Percentiles rank a stretch among this genome's conserved stretches.
Evolutionary conservation across 2,113 vertebrate species (phyloP).

Genomic region (Lepidothrix coronata): DNA sequence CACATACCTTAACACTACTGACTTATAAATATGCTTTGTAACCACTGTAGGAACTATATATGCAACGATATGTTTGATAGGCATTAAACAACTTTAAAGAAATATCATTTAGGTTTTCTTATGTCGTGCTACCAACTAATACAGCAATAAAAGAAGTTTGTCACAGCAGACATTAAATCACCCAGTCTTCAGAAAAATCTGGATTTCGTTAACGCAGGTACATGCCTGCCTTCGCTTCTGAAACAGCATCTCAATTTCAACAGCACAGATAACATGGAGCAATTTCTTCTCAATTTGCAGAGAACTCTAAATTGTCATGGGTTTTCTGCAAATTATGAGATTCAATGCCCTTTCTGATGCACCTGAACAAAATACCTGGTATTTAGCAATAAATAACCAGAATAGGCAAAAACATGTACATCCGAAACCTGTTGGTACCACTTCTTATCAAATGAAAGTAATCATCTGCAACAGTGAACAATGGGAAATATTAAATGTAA

Average conservation of each 20-base stretch:
- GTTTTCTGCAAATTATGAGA: neutral
- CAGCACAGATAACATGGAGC: neutral
- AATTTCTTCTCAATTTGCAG: neutral
- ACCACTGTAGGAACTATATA: constrained; percentile 25
- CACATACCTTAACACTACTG: constrained; percentile 45
- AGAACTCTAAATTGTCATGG: neutral
- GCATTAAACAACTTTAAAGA: constrained; percentile 21
- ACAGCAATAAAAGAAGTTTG: neutral
- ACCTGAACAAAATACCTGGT: neutral
- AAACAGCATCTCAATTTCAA: neutral
- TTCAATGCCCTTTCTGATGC: neutral
- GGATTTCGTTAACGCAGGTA: fast-evolving
- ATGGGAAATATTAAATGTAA: neutral
- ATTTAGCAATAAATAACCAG: neutral
- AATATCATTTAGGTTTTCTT: neutral
- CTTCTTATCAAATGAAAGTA: neutral
- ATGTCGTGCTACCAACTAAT: neutral
- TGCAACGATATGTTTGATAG: constrained; percentile 1
- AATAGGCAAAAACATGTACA: neutral
- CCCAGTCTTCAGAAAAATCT: neutral
- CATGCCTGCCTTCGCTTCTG: neutral
- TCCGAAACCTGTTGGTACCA: neutral
- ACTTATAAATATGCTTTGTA: constrained; percentile 8
- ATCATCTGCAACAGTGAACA: neutral
- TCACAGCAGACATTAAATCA: neutral